A percentile compares a stretch with the other conserved stretches of the same genome.
phyloP scores from a whole-genome alignment of 2,797 vertebrate genomes.

The Coregonus suidteri region DNA sequence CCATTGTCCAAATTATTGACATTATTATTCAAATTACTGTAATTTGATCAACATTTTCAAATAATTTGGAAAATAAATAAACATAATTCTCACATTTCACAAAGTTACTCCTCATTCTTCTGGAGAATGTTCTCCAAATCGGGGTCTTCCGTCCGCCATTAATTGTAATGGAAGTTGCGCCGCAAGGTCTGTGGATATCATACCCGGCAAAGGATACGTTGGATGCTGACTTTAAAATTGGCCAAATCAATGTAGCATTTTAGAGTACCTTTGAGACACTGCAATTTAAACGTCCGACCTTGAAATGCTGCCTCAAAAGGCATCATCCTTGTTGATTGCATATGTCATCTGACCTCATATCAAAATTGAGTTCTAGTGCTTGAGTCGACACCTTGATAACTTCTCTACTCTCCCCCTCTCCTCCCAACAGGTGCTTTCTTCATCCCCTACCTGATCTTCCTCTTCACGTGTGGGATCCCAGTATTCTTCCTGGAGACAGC shows the following conservation, averaged over 20 bases:
- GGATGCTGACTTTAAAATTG: not conserved
- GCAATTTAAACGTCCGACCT: not conserved
- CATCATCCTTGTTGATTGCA: not conserved
- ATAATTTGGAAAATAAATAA: no score
- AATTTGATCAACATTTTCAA: not conserved
- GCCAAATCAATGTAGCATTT: not conserved
- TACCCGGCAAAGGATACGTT: not conserved
- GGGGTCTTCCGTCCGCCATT: no score
- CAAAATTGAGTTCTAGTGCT: not conserved
- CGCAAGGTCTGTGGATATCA: not conserved
- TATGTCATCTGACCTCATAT: not conserved
- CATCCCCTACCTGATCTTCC: constrained; percentile 97
- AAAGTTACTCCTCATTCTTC: no score
- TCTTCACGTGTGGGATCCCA: constrained; percentile 95
- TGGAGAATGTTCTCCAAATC: no score
- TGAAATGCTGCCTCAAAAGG: constrained; percentile 3
- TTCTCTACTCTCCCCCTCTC: not conserved
- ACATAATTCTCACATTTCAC: no score
- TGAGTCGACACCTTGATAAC: not conserved
- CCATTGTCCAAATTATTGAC: no score
- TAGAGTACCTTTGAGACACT: not conserved
- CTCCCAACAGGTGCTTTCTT: constrained; percentile 89
- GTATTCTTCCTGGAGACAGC: constrained; percentile 93
- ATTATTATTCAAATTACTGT: no score
- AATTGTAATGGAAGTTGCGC: no score